phyloP scores from a whole-genome alignment of 2,113 vertebrate genomes.

The Limnothrissa miodon region DNA sequence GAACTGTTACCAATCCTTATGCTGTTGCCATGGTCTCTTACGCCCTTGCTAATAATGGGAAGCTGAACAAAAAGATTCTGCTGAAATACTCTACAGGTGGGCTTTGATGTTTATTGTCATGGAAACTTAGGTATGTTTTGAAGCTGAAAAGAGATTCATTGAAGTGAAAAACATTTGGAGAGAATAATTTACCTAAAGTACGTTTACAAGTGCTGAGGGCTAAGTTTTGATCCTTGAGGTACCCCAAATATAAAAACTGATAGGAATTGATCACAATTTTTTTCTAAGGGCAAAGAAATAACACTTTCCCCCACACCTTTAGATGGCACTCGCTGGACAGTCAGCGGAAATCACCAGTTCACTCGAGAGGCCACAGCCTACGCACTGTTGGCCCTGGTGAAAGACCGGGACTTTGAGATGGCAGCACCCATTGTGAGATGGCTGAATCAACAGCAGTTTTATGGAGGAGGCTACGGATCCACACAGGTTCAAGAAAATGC shows the following conservation, averaged over 20 bases:
- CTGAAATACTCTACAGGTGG: constrained; percentile 40
- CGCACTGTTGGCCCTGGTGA: constrained; percentile 79
- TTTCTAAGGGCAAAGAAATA: not conserved
- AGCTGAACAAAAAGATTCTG: constrained; percentile 53
- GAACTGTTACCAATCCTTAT: constrained; percentile 69
- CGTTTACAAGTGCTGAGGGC: not conserved
- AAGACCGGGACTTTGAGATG: constrained; percentile 42
- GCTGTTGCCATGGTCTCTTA: constrained; percentile 77
- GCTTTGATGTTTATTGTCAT: not conserved
- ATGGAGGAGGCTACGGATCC: constrained; percentile 75
- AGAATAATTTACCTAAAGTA: not conserved
- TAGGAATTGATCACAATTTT: not conserved
- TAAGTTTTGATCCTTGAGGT: not conserved
- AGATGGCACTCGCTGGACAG: constrained; percentile 73
- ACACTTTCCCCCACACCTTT: not conserved
- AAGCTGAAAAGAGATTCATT: no score
- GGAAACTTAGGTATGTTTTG: no score
- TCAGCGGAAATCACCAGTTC: constrained; percentile 58
- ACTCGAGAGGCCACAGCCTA: constrained; percentile 87
- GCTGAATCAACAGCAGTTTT: constrained; percentile 76
- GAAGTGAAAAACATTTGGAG: not conserved
- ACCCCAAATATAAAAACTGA: no score
- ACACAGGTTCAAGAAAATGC: constrained; percentile 76
- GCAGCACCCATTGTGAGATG: constrained; percentile 68
- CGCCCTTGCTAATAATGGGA: constrained; percentile 67